Base-by-base conservation (phyloP, 2,888 invertebrate species). In the Rhogogaster chlorosoma region DNA sequence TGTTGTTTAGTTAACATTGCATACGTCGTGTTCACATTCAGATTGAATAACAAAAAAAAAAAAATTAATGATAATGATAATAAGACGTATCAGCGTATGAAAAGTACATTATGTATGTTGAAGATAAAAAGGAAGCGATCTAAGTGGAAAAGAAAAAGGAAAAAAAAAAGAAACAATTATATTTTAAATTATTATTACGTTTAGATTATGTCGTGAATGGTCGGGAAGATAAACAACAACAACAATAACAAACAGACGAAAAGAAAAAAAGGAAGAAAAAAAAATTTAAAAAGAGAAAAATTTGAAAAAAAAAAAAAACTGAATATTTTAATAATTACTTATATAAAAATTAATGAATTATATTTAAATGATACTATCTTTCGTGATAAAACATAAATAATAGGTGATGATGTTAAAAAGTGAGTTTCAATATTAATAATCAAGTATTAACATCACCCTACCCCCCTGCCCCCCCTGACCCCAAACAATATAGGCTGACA, bases 401-500 rank as follows among this genome's bases (percentile, higher is more conserved):
- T 70, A 70, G 61, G 61, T 61, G 10, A 73, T 22, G 42, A 73
- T 73, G 42, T 18, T 73, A 42, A 73, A 73, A 53, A 29, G 32
- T 78, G 32, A 53, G 77, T 53, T 78, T 53, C 36, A 78, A 78
- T 78, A 45, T 42, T 45, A 42, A 78, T 78, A 32, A 78, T 78
- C 38, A 0, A 78, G 73, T 73, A 45, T n/a, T 53, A 78, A 78
- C 53, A 53, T 78, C 77, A 18, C 36, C 77, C 53, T 26, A 9
- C 61, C 61, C 22, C 10, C 61, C 61, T 26, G 9, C 10, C 61
- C 10, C 4, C 12, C 26, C 12, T 15, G 10, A 53, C 26, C 61
- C 22, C 12, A 22, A 75, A 77, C 49, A 49, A 45, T 77, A 77
- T 61, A 78, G 49, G 82, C 82, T 83, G 67, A 67, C 64, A 83